Evolutionary conservation across 2,888 invertebrate species (phyloP).

Genomic region (Drosophila leonis): DNA sequence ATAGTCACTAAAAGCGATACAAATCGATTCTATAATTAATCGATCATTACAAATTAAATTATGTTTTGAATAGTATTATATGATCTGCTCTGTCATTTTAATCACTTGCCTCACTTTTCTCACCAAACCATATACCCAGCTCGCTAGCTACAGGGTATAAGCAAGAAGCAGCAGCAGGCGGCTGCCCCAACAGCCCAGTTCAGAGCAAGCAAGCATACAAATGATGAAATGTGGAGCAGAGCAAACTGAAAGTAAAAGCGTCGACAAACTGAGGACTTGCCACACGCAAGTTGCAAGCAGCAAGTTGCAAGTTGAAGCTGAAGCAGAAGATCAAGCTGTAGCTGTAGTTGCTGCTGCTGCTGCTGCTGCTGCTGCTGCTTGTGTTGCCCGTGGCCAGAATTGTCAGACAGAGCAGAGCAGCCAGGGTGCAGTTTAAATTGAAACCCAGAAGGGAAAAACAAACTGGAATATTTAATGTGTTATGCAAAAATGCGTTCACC

Average conservation of each 20-base stretch:
- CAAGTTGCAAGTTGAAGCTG: slow-evolving; percentile 37
- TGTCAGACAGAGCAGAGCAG: slow-evolving; percentile 41
- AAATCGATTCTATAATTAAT: background rate
- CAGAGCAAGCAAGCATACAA: slow-evolving; percentile 53
- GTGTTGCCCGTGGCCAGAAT: slow-evolving; percentile 47
- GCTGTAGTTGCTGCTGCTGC: slow-evolving; percentile 23
- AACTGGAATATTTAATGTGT: slow-evolving; percentile 80
- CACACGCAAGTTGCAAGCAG: slow-evolving; percentile 33
- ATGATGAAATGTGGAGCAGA: slow-evolving; percentile 69
- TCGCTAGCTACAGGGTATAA: slow-evolving; percentile 13
- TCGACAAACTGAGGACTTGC: slow-evolving; percentile 48
- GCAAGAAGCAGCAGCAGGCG: background rate
- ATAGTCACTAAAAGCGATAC: too few relatives aligned
- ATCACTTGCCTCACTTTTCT: too few relatives aligned
- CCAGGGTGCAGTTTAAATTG: slow-evolving; percentile 73
- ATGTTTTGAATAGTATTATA: background rate
- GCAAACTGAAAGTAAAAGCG: slow-evolving; percentile 71
- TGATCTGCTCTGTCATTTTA: background rate
- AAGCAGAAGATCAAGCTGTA: slow-evolving; percentile 13
- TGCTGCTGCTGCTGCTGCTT: slow-evolving; percentile 30
- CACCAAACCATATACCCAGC: background rate
- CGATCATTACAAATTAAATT: background rate
- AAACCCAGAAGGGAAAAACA: slow-evolving; percentile 70
- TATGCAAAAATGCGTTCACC: slow-evolving; percentile 75
- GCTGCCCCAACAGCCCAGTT: slow-evolving; percentile 1